Evolutionary conservation across 2,113 vertebrate species (phyloP), one percentile per base, ranked within the genome.

Genomic region (Istiophorus platypterus): DNA sequence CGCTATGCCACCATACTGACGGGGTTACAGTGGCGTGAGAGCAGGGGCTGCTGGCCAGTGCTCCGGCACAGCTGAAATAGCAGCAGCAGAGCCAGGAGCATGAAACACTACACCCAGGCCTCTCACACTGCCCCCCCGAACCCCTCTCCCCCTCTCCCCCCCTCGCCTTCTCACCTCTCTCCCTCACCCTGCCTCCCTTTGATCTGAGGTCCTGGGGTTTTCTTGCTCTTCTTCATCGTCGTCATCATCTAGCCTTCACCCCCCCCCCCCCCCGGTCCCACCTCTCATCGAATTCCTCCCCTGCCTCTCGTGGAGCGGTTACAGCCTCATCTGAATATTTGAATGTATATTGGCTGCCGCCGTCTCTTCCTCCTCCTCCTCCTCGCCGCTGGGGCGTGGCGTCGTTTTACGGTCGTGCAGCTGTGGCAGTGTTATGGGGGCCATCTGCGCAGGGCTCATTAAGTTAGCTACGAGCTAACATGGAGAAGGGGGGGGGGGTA

Each of bases 41-140:
- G 92, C 92, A 94, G 93, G 91, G 90, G 85, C 88, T 90, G 79
- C 88, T 91, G 92, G 92, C 89, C 88, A 65, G 85, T 13, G 51
- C 82, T 82, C 69, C 76, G 13, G 84, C 93, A 92, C 94, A 95
- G 95, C 95, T 95, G 94, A 95, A 94, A 91, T 85, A 92, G 91
- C 95, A 92, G 88, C 73, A 57, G 85, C 73, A 57, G 76, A 83
- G 89, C 91, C 88, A 92, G 88, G 88, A 90, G 79, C 90, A n/a
- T 93, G 94, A 91, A 93, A 94, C 61, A 42, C 42, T 85, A 93
- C 85, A 92, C 92, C 76, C 75, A 63, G 73, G 65, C 80, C 75
- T 80, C 84, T 85, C 85, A 41, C 82, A 41, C 22, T n/a, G 14
- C 61, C 63, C 24, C 22, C 7, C 42, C 22, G 56, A 45, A 31